Base-by-base conservation (phyloP, 2,113 vertebrate genomes). In the Mungos mungo region DNA sequence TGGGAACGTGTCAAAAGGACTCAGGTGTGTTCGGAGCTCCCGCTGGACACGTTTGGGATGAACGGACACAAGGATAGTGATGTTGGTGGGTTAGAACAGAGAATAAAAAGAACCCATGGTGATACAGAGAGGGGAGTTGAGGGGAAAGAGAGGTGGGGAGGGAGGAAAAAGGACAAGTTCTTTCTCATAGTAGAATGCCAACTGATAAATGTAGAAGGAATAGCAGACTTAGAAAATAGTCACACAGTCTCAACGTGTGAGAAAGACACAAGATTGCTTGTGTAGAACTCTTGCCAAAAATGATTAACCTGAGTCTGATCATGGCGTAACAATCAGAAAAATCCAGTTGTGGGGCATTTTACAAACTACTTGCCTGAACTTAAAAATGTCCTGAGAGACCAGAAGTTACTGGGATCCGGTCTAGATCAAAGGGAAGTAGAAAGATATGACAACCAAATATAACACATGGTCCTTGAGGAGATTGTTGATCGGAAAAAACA, bases 341-440 rank as follows among this genome's bases (percentile, higher is more conserved):
- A 54, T 69, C 54, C 72, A 81, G 41, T 33, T 66, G 13, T 94
- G 82, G 68, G 14, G 12, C 21, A 69, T 12, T n/a, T 6, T 66
- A 50, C 21, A 47, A 83, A 69, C 50, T 38, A 29, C 38, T 84
- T 54, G 41, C 57, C 60, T 68, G n/a, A 79, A 45, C 19, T 71
- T 12, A 38, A 76, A 66, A 82, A 74, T 63, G 38, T 69, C 13
- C n/a, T 12, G 21, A 94, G 79, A 66, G 77, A 31, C 45, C 18
- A n/a, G 76, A 80, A 83, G 29, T 72, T 21, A 54, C 7, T 85
- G 86, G 83, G 2, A 16, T 68, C 27, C 85, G 6, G 94, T 81
- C 27, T 93, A 72, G 95, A 90, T 71, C 65, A 72, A 92, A 96
- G 57, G 45, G 65, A 9, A 88, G 33, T 80, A 76, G 65, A 80